phyloP scores from a whole-genome alignment of 2,797 vertebrate genomes.

The Chaetophractus vellerosus region DNA sequence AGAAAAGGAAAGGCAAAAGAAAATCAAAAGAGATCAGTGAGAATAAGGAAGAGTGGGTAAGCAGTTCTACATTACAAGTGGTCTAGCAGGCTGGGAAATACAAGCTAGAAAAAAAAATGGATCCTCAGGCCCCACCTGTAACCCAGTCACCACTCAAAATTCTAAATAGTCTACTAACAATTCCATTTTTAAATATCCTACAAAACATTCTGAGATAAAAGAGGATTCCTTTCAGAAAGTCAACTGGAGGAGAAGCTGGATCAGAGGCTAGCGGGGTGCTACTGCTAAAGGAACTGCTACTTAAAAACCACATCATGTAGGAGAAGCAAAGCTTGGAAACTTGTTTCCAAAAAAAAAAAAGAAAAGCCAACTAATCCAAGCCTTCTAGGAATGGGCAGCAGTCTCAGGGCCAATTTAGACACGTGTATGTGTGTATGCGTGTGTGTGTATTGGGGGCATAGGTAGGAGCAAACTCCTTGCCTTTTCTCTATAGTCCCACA shows the following conservation, averaged over 20 bases:
- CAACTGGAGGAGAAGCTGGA: not conserved
- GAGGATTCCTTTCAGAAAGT: not conserved
- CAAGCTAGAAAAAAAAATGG: not conserved
- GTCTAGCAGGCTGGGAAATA: not conserved
- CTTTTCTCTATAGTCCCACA: not conserved
- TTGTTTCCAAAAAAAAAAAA: not conserved
- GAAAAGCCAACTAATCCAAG: not conserved
- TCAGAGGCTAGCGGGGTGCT: not conserved
- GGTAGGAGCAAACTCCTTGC: not conserved
- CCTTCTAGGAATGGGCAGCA: not conserved
- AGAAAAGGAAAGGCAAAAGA: not conserved
- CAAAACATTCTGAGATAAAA: not conserved
- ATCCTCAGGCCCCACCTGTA: not conserved
- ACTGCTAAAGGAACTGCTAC: not conserved
- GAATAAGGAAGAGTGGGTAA: fast-evolving
- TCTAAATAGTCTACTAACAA: not conserved
- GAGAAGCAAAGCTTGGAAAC: not conserved
- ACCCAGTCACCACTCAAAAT: not conserved
- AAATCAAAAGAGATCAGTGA: not conserved
- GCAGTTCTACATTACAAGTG: fast-evolving
- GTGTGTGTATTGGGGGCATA: no score
- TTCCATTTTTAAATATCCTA: not conserved
- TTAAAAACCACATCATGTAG: not conserved
- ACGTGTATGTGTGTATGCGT: no score
- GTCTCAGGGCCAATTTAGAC: not conserved